Evolutionary conservation across 2,888 invertebrate species (phyloP), one percentile per base, ranked within the genome.

Genomic region (Nymphalis c-album): DNA sequence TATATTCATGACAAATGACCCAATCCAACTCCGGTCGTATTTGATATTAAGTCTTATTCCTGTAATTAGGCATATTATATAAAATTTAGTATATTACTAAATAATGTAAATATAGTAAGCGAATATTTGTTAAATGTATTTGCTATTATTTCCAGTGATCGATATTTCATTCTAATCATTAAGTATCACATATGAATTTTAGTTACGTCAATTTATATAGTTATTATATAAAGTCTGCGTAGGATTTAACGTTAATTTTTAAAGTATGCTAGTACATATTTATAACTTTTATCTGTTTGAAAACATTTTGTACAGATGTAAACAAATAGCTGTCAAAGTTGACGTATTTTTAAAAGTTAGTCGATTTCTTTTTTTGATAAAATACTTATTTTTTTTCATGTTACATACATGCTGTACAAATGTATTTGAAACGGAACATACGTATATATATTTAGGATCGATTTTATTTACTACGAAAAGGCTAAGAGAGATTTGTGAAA

Each of bases 31-130:
- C 4, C 4, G 4, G 40, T 0, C 31, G 6, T 55, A 1, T 55
- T 1, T 31, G 53, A 6, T 31, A 22, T 16, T 68, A 60, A 63
- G 61, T 78, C 76, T 80, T 75, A 77, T 81, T 84, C 82, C 83
- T 85, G 85, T 86, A 85, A 85, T 73, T 80, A 84, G 87, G 86
- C 82, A 85, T 85, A 78, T 81, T 85, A 87, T 80, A 86, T 84
- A 89, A 88, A 88, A 89, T 90, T 90, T 91, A 91, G 91, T 91
- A 90, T 88, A 90, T 91, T 90, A 91, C 88, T 91, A 91, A 91
- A 90, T 88, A 84, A 83, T 91, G 91, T 91, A 90, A 88, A 90
- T 90, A 90, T 80, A 77, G 53, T 74, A 64, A 80, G 78, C 75
- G 80, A 76, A 82, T 83, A 80, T 79, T 83, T 82, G 77, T 83